Evolutionary conservation across 2,797 vertebrate species (phyloP), one percentile per base, ranked within the genome.

Genomic region (Periparus ater): DNA sequence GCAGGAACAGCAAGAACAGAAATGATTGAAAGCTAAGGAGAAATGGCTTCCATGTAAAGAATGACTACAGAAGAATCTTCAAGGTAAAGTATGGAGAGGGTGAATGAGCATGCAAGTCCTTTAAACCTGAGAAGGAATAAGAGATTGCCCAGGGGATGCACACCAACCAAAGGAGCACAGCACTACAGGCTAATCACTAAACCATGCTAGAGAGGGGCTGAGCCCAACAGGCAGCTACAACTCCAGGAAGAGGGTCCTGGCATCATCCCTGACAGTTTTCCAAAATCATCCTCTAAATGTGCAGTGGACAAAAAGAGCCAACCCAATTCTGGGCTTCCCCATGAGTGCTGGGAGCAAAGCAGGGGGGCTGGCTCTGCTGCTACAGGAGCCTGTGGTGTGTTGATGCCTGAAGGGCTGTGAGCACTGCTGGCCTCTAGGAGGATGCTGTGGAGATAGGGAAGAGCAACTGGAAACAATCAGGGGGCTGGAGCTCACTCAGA

Each of bases 1-100:
- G 38, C 27, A 90, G 44, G 36, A 88, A 55, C 53, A 81, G 22
- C 61, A 78, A 72, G 58, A 94, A 94, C 62, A 88, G 65, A 78
- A 91, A 86, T 88, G 32, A 89, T 22, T 70, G 73, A 95, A 90
- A 57, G 21, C 27, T 48, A 62, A 27, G 30, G 3, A 91, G 72
- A 89, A 96, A 83, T 27, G 7, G 34, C 40, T 85, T 80, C 47
- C 27, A 38, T 44, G 20, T 50, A 53, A 85, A 80, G 34, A 85
- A 71, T 57, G 26, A 74, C 32, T 74, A 30, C 65, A 84, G 55
- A 44, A 70, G 10, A 71, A 4, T 38, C 54, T 66, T 80, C 58
- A 68, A 51, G 62, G 38, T 47, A 78, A 89, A 13, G 18, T 22
- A 44, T 83, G 12, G 6, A 8, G 32, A 84, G 10, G 6, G n/a